A percentile compares a stretch with the other conserved stretches of the same genome.
These are phyloP conservation scores for Torymus texanus DNA, from an alignment of 2,888 invertebrate species.

Conservation along the genomic window DNA sequence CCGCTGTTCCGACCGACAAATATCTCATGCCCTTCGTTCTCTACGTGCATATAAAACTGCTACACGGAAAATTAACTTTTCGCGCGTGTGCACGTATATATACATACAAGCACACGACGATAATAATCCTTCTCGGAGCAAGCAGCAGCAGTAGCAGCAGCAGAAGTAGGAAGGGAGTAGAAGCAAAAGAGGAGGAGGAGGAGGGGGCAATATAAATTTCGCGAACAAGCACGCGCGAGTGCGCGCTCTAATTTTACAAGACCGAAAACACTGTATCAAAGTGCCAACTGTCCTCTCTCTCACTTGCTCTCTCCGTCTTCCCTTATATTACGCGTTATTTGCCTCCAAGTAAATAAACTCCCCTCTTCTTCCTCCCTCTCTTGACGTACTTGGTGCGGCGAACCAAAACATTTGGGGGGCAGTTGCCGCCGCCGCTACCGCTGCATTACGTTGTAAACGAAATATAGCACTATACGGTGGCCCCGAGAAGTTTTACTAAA, in stretches of 20 bases:
- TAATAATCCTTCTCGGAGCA: constrained; percentile 19
- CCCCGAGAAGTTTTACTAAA: too few relatives aligned
- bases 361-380: background rate
- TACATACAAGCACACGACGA: background rate
- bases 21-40: too few relatives aligned
- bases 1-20: too few relatives aligned
- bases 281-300: constrained; percentile 40
- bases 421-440: too few relatives aligned
- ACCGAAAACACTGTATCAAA: constrained; percentile 47
- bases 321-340: constrained; percentile 16
- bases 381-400: background rate
- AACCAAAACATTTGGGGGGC: too few relatives aligned
- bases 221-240: constrained; percentile 21
- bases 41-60: background rate
- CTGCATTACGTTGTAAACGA: too few relatives aligned
- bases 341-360: constrained; percentile 28
- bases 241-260: constrained; percentile 44
- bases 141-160: background rate
- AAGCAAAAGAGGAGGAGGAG: too few relatives aligned
- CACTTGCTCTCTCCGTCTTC: constrained; percentile 1
- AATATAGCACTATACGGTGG: too few relatives aligned
- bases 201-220: constrained; percentile 29
- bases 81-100: background rate
- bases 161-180: too few relatives aligned
- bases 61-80: constrained; percentile 11